A percentile compares a stretch with the other conserved stretches of the same genome.
phyloP scores from a whole-genome alignment of 2,888 invertebrate species.

The Branchipolynoe longqiensis region DNA sequence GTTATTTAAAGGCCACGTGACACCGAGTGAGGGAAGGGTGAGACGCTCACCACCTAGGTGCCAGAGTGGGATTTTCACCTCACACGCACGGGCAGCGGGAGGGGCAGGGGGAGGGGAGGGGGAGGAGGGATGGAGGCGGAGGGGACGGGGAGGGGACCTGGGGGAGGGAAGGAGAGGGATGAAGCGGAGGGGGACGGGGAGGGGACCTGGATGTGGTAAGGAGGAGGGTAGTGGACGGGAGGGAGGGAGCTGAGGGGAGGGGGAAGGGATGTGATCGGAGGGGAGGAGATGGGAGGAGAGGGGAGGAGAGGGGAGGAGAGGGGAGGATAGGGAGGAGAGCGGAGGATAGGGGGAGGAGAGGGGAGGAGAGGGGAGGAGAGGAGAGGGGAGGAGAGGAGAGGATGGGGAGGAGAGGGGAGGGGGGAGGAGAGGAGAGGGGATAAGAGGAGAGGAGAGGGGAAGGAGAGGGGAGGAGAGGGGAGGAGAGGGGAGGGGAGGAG shows the following conservation, averaged over 20 bases:
- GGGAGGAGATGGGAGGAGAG: neutral
- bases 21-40: too few relatives aligned
- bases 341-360: neutral
- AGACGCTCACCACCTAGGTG: too few relatives aligned
- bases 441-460: neutral
- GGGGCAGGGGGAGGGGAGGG: too few relatives aligned
- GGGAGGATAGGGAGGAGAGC: neutral
- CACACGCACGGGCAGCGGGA: too few relatives aligned
- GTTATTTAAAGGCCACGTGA: too few relatives aligned
- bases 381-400: too few relatives aligned
- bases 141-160: too few relatives aligned
- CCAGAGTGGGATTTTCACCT: too few relatives aligned
- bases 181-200: neutral
- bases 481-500: neutral
- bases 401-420: too few relatives aligned
- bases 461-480: neutral
- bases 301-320: neutral
- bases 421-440: neutral
- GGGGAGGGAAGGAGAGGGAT: too few relatives aligned
- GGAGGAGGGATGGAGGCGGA: too few relatives aligned
- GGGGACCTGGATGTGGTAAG: constrained; percentile 16
- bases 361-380: too few relatives aligned
- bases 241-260: neutral
- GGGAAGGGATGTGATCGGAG: neutral
- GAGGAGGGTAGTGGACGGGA: constrained; percentile 9